phyloP scores from a whole-genome alignment of 1,140 invertebrate species.

The Drosophila bifasciata region DNA sequence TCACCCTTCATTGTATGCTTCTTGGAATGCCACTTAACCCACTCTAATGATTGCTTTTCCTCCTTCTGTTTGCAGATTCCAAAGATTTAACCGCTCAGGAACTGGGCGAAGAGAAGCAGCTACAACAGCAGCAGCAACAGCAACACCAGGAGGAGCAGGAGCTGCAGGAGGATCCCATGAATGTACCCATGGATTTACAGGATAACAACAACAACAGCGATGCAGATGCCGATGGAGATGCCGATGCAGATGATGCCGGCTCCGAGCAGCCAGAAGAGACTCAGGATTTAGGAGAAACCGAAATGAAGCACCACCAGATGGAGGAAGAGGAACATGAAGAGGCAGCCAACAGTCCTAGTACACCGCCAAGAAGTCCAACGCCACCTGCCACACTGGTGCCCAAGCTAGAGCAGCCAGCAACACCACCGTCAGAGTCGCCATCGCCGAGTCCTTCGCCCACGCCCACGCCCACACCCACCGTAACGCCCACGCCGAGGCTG shows the following conservation, averaged over 20 bases:
- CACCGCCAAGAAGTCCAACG: constrained; percentile 53
- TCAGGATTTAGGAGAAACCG: constrained; percentile 30
- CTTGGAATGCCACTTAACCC: constrained; percentile 41
- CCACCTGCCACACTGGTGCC: constrained; percentile 41
- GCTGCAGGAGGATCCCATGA: too few relatives aligned
- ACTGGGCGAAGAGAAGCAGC: constrained; percentile 65
- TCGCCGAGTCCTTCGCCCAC: constrained; percentile 57
- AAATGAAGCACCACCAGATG: constrained; percentile 21
- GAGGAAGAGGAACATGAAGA: constrained; percentile 12
- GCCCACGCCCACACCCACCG: constrained; percentile 24
- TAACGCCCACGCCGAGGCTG: constrained; percentile 45
- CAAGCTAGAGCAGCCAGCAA: constrained; percentile 61
- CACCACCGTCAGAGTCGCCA: constrained; percentile 54
- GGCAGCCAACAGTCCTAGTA: constrained; percentile 35
- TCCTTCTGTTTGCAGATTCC: constrained; percentile 62
- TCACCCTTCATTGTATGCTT: constrained; percentile 11
- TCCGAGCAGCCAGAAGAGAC: constrained; percentile 53
- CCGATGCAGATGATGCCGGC: constrained; percentile 20
- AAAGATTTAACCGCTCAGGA: constrained; percentile 77
- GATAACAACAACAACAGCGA: constrained; percentile 33
- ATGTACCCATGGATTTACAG: constrained; percentile 34
- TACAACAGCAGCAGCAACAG: constrained; percentile 44
- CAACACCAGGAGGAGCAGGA: constrained; percentile 26
- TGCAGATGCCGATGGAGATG: constrained; percentile 2
- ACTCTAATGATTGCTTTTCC: background rate